Conservation (phyloP, 2,888 invertebrate genomes). For the Lasioglossum oenotherae region DNA sequence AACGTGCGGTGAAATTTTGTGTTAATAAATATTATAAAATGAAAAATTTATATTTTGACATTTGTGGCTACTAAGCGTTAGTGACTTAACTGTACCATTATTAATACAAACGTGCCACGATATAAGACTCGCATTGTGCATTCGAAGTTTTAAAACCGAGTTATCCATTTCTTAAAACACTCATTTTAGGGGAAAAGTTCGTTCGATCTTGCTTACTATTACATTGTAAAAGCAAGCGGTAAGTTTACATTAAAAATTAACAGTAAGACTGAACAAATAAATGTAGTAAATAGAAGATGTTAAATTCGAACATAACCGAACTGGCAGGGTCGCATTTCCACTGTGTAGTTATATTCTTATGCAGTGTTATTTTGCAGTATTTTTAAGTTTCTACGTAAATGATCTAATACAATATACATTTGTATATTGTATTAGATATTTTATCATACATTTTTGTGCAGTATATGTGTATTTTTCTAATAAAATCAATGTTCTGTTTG, state of each 20-base stretch:
- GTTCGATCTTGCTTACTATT: constrained; percentile 41
- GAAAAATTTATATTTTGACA: constrained; percentile 33
- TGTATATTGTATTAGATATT: constrained; percentile 3
- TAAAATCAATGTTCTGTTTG: constrained; percentile 18
- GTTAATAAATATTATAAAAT: constrained; percentile 33
- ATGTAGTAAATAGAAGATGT: background rate
- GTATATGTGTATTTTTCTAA: background rate
- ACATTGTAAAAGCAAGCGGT: constrained; percentile 28
- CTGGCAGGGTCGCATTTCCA: background rate
- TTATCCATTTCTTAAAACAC: constrained; percentile 25
- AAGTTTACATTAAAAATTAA: constrained; percentile 15
- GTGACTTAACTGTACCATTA: constrained; percentile 12
- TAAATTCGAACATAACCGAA: constrained; percentile 4
- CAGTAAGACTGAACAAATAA: background rate
- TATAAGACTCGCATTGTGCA: constrained; percentile 24
- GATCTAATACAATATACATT: background rate
- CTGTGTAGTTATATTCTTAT: constrained; percentile 8
- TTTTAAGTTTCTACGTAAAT: background rate
- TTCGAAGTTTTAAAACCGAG: constrained; percentile 38
- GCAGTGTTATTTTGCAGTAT: background rate
- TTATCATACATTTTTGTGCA: background rate
- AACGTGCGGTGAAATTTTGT: constrained; percentile 28
- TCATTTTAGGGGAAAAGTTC: constrained; percentile 30
- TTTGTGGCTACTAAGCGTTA: constrained; percentile 11
- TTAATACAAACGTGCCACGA: background rate